A percentile compares a stretch with the other conserved stretches of the same genome.
phyloP scores from a whole-genome alignment of 2,113 vertebrate genomes.

The Diadophis punctatus region DNA sequence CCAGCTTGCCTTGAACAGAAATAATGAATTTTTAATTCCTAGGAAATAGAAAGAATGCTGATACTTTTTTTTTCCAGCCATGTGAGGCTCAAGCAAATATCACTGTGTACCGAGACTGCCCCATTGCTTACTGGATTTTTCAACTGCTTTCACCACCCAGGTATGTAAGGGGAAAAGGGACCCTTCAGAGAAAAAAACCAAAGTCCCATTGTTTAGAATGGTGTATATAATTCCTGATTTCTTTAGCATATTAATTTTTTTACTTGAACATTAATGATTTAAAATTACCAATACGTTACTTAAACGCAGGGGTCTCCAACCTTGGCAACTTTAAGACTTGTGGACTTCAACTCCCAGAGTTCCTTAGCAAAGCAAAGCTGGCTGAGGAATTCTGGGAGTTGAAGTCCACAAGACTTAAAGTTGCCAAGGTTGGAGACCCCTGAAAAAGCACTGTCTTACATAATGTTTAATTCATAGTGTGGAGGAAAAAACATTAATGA shows the following conservation, averaged over 20 bases:
- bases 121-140: not conserved
- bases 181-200: not conserved
- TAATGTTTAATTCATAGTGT: not conserved
- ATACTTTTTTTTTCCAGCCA: not conserved
- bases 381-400: too few species aligned
- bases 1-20: not conserved
- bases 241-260: not conserved
- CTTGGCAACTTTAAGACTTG: too few species aligned
- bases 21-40: not conserved
- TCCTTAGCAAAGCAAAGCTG: too few species aligned
- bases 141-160: not conserved
- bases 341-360: too few species aligned
- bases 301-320: too few species aligned
- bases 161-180: not conserved
- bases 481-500: not conserved
- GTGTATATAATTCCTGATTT: not conserved
- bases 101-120: not conserved
- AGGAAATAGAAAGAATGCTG: not conserved
- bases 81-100: not conserved
- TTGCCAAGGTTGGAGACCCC: too few species aligned
- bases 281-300: not conserved
- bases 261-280: not conserved
- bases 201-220: not conserved
- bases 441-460: not conserved
- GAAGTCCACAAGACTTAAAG: too few species aligned